phyloP scores from a whole-genome alignment of 2,113 vertebrate genomes.

The Rhinolophus ferrumequinum region DNA sequence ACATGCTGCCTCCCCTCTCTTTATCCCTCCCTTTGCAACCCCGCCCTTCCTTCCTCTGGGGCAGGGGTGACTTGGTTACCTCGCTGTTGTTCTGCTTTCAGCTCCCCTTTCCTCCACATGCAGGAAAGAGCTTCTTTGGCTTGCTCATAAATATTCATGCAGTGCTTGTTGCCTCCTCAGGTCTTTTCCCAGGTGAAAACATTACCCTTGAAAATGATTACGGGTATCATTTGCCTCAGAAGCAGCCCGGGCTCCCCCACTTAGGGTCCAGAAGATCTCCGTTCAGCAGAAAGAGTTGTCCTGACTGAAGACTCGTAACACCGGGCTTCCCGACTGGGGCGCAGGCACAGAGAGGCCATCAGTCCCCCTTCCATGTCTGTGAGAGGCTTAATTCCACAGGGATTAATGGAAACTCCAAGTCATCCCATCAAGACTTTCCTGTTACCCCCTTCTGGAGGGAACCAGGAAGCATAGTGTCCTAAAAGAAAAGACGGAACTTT shows the following conservation, averaged over 20 bases:
- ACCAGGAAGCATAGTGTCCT: not conserved
- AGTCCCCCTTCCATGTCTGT: not conserved
- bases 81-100: not conserved
- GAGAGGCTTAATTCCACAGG: not conserved
- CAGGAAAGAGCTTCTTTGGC: not conserved
- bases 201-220: conserved; percentile 49
- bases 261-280: not conserved
- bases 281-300: not conserved
- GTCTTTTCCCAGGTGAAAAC: conserved; percentile 11
- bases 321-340: accelerated
- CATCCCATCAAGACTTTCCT: not conserved
- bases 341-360: no score
- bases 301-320: not conserved
- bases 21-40: not conserved
- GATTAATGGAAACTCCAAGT: not conserved
- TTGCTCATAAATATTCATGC: conserved; percentile 40
- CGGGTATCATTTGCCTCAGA: not conserved
- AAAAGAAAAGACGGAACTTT: not conserved
- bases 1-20: not conserved
- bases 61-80: not conserved
- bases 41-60: not conserved
- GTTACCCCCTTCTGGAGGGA: not conserved
- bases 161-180: not conserved
- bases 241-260: not conserved
- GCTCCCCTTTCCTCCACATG: not conserved